Conservation (phyloP, 2,113 vertebrate genomes). For the Paramormyrops kingsleyae region DNA sequence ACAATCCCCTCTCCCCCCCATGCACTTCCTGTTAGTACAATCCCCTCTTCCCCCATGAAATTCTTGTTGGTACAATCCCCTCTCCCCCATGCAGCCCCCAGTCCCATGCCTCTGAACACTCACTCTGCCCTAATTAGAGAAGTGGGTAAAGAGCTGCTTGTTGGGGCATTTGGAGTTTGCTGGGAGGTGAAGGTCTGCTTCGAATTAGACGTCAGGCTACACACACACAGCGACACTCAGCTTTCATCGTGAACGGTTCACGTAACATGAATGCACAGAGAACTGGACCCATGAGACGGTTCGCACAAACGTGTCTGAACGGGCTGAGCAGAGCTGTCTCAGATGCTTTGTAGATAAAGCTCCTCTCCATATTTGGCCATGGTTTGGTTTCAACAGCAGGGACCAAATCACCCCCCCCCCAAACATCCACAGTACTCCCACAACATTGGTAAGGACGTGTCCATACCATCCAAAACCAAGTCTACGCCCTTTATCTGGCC, state of each 20-base stretch:
- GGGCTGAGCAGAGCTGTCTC: not conserved
- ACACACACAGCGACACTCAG: conserved; percentile 37
- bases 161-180: conserved; percentile 26
- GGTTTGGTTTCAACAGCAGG: not conserved
- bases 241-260: conserved; percentile 43
- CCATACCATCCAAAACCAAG: not conserved
- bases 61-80: not conserved
- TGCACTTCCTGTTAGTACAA: no score
- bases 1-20: no score
- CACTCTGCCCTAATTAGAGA: conserved; percentile 36
- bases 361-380: not conserved
- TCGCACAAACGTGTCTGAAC: not conserved
- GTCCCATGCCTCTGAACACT: not conserved
- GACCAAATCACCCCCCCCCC: not conserved
- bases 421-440: not conserved
- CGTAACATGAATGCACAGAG: conserved; percentile 32
- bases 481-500: not conserved
- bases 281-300: conserved; percentile 22
- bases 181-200: conserved; percentile 50
- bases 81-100: not conserved
- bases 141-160: conserved; percentile 31
- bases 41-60: not conserved
- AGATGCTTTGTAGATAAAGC: not conserved
- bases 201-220: conserved; percentile 52
- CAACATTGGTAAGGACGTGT: not conserved